These are phyloP conservation scores for Bergia puertoricense DNA, from an alignment of 92 coral and sea anemone species.

Conservation along the genomic window DNA sequence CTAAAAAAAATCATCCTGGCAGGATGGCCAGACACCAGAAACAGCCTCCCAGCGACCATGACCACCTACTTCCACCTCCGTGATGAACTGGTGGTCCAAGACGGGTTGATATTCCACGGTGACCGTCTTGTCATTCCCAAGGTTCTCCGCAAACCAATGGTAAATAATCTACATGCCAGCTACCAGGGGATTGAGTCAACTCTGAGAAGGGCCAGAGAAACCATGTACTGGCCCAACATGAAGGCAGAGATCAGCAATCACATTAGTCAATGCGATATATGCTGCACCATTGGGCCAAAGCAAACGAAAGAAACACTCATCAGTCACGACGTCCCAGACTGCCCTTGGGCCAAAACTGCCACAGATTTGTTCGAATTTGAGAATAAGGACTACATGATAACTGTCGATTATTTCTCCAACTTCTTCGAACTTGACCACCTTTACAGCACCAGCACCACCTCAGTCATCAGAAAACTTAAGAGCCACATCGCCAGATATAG, in stretches of 20 bases:
- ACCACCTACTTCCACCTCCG: too few species aligned
- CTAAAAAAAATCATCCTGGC: too few species aligned
- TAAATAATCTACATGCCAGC: neutral
- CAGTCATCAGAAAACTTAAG: conserved; percentile 29
- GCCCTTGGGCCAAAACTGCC: neutral
- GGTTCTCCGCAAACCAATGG: conserved; percentile 19
- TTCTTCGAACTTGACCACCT: conserved; percentile 8
- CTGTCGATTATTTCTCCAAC: conserved; percentile 47
- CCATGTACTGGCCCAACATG: too few species aligned
- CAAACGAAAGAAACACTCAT: conserved; percentile 51
- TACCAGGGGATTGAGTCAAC: too few species aligned
- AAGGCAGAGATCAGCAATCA: conserved; percentile 25
- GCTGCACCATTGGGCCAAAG: neutral
- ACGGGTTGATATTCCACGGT: too few species aligned
- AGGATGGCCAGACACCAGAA: too few species aligned
- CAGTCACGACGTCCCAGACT: conserved; percentile 43
- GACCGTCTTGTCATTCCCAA: conserved; percentile 19
- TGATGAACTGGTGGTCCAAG: too few species aligned
- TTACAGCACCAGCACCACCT: conserved; percentile 14
- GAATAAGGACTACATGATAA: conserved; percentile 47
- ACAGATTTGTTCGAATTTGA: conserved; percentile 46
- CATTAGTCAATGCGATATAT: conserved; percentile 44
- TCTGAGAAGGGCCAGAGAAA: too few species aligned
- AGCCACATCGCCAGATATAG: conserved; percentile 42
- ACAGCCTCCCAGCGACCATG: too few species aligned